These are phyloP conservation scores for Cerastis rubricosa DNA, from an alignment of 2,888 invertebrate species.

Conservation along the genomic window DNA sequence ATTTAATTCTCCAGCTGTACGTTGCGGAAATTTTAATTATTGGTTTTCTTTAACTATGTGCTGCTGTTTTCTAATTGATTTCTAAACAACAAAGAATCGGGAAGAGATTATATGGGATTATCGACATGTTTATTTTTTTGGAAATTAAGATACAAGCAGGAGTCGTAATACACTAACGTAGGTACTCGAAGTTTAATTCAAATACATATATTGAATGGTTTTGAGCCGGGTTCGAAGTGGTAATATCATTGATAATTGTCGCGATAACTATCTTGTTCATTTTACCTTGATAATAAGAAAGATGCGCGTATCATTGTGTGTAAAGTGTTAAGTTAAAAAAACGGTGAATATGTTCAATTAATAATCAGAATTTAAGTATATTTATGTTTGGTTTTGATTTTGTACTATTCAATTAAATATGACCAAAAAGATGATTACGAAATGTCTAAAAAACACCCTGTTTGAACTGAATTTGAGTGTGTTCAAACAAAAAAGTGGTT, in stretches of 20 bases:
- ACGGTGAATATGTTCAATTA: neutral
- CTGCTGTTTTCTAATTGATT: conserved; percentile 38
- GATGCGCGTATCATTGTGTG: no score
- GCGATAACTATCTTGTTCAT: neutral
- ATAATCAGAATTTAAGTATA: neutral
- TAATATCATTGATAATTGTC: neutral
- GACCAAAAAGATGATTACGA: neutral
- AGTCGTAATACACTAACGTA: neutral
- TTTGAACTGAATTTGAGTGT: neutral
- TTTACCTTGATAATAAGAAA: neutral
- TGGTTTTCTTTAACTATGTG: conserved; percentile 34
- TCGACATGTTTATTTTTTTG: neutral
- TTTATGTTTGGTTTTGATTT: neutral
- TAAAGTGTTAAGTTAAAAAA: no score
- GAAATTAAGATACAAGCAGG: conserved; percentile 1
- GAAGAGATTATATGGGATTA: neutral
- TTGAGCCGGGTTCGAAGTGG: neutral
- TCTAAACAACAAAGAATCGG: conserved; percentile 21
- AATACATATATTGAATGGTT: neutral
- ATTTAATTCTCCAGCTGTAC: conserved; percentile 72
- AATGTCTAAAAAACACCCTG: neutral
- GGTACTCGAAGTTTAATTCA: neutral
- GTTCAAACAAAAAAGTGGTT: neutral
- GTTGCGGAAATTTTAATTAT: conserved; percentile 60
- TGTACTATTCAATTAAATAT: neutral